Percentiles rank a stretch among this genome's conserved stretches.
Evolutionary conservation across 2,797 vertebrate genomes (phyloP).

Genomic region (Alfaro cultratus): DNA sequence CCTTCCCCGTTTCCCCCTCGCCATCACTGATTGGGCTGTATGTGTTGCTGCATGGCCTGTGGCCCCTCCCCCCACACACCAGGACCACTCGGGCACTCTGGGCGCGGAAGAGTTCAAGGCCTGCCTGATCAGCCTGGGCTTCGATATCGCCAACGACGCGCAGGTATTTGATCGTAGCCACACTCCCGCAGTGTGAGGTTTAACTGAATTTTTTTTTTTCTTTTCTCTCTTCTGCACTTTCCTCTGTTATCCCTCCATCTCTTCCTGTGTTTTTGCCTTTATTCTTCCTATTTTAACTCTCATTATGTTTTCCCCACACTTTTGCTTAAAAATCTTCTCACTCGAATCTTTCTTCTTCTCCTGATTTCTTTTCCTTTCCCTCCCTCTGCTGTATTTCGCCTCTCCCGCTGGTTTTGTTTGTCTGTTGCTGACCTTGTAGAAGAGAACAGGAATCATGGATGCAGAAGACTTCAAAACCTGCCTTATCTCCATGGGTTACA

Average conservation of each 20-base stretch:
- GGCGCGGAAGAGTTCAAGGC: constrained; percentile 99
- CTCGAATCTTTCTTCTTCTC: constrained; percentile 54
- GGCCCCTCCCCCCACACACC: constrained; percentile 64
- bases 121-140: constrained; percentile 99
- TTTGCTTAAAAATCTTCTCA: constrained; percentile 49
- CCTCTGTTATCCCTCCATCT: constrained; percentile 15
- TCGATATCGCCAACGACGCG: constrained; percentile 99
- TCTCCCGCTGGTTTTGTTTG: constrained; percentile 58
- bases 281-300: constrained; percentile 4
- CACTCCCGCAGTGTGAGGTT: constrained; percentile 58
- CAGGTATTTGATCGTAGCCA: constrained; percentile 87
- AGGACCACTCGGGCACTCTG: constrained; percentile 99
- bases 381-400: constrained; percentile 31
- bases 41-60: constrained; percentile 83
- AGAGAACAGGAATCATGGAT: constrained; percentile 99
- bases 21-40: constrained; percentile 68
- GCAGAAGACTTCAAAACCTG: constrained; percentile 99
- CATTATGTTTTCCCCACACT: constrained; percentile 38
- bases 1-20: constrained; percentile 15
- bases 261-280: constrained; percentile 13
- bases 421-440: constrained; percentile 86
- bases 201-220: constrained; percentile 70
- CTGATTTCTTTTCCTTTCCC: constrained; percentile 17
- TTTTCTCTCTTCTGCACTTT: constrained; percentile 75
- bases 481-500: constrained; percentile 99